Evolutionary conservation across 1,140 invertebrate species (phyloP).

Genomic region (Conopomorpha cramerella): DNA sequence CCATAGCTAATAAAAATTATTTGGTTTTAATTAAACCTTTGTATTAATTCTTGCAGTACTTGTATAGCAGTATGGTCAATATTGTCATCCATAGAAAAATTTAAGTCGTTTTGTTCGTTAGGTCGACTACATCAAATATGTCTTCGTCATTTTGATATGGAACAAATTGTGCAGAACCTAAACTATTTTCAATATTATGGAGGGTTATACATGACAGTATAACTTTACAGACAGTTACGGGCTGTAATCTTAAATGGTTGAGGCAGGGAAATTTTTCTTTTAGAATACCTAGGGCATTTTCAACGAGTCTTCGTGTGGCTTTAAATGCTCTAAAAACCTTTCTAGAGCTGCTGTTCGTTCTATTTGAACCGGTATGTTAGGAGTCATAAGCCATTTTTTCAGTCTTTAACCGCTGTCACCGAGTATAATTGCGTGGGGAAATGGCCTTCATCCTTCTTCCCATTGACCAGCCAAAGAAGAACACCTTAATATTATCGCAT

Average conservation of each 20-base stretch:
- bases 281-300: neutral
- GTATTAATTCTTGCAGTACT: neutral
- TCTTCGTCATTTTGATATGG: neutral
- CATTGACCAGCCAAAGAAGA: too few species aligned
- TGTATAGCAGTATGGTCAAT: neutral
- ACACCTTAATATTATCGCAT: too few species aligned
- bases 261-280: too few species aligned
- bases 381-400: constrained; percentile 1
- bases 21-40: neutral
- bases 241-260: neutral
- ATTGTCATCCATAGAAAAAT: neutral
- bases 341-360: neutral
- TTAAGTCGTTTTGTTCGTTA: too few species aligned
- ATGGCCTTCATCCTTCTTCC: too few species aligned
- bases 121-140: too few species aligned
- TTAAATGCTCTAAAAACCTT: constrained; percentile 1
- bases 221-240: neutral
- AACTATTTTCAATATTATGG: neutral
- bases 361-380: neutral
- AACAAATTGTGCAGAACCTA: neutral
- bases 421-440: too few species aligned
- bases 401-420: neutral
- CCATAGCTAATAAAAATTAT: neutral
- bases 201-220: neutral
- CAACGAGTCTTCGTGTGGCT: neutral